Base-by-base conservation (phyloP, 2,888 invertebrate species). In the Holacanthella duospinosa region DNA sequence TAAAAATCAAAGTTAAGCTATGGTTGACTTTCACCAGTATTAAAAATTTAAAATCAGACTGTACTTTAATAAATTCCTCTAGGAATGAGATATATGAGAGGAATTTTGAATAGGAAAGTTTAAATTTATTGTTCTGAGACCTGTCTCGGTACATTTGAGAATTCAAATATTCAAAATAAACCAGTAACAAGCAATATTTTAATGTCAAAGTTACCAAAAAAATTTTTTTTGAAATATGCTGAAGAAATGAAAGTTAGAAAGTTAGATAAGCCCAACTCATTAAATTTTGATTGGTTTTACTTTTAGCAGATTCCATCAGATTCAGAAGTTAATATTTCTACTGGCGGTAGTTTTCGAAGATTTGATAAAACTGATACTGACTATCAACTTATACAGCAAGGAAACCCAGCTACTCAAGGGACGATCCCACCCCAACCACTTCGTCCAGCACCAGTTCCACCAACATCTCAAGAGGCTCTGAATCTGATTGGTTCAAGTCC, bases 281-380 rank as follows among this genome's bases (percentile, higher is more conserved):
- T n/a, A n/a, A 36, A 36, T 36, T 36, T 36, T 16, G 36, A 16
- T 36, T 36, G 36, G 16, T 16, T 56, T 29, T 56, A 63, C 48
- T 68, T 56, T 54, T 75, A 75, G 19, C 75, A 85, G 84, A 82
- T 84, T 43, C 82, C 83, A 71, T 84, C 84, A 1, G 84, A 85
- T 65, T 84, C 84, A 1, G 85, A 85, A 74, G 81, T 84, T 65
- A 78, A 82, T 66, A 76, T 84, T 61, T 83, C 83, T 72, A 80
- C 81, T 43, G 82, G 82, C 58, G 85, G 85, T 56, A 84, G 83
- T 71, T 85, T 85, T 75, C 83, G 84, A 72, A 79, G 84, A 48
- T 85, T 85, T 74, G 85, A 85, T 71, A 81, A 82, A 19, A 81
- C 84, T 43, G 84, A 84, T 73, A 79, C 80, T 64, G 84, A 75